A percentile compares a stretch with the other conserved stretches of the same genome.
These are phyloP conservation scores for Leucoma salicis DNA, from an alignment of 2,888 invertebrate species.

Conservation along the genomic window DNA sequence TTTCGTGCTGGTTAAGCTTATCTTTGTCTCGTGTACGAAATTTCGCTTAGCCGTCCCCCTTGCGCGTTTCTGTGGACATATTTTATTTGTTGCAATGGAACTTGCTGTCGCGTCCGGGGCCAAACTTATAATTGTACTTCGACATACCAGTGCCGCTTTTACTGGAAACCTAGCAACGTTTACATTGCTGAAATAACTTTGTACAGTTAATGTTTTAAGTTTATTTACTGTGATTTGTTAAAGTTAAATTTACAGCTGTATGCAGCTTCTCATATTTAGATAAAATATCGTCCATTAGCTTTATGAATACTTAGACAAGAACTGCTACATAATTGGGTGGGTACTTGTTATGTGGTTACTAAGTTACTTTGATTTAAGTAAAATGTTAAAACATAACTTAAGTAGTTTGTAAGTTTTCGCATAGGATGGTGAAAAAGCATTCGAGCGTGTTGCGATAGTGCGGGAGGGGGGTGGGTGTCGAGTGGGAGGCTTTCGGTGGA, in stretches of 20 bases:
- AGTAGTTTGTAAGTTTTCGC: constrained; percentile 58
- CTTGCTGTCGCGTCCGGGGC: constrained; percentile 70
- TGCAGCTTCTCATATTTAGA: no score
- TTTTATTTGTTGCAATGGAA: constrained; percentile 77
- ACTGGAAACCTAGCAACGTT: constrained; percentile 68
- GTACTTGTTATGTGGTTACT: no score
- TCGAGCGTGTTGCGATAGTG: constrained; percentile 67
- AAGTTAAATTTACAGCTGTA: constrained; percentile 25
- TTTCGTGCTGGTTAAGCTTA: constrained; percentile 82
- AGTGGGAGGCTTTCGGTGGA: constrained; percentile 25
- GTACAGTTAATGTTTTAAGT: constrained; percentile 70
- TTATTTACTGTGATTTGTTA: constrained; percentile 44
- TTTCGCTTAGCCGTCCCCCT: constrained; percentile 71
- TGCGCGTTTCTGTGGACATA: constrained; percentile 74
- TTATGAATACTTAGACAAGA: no score
- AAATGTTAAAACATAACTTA: constrained; percentile 47
- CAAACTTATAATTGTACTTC: constrained; percentile 80
- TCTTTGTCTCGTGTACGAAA: constrained; percentile 81
- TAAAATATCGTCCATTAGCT: no score
- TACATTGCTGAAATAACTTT: constrained; percentile 75
- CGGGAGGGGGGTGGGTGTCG: constrained; percentile 39
- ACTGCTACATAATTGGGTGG: no score
- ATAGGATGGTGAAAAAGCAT: constrained; percentile 67
- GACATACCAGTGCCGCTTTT: constrained; percentile 77
- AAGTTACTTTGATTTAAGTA: no score